Evolutionary conservation across 2,888 invertebrate genomes (phyloP), one percentile per base, ranked within the genome.

Genomic region (Bellardia pandia): DNA sequence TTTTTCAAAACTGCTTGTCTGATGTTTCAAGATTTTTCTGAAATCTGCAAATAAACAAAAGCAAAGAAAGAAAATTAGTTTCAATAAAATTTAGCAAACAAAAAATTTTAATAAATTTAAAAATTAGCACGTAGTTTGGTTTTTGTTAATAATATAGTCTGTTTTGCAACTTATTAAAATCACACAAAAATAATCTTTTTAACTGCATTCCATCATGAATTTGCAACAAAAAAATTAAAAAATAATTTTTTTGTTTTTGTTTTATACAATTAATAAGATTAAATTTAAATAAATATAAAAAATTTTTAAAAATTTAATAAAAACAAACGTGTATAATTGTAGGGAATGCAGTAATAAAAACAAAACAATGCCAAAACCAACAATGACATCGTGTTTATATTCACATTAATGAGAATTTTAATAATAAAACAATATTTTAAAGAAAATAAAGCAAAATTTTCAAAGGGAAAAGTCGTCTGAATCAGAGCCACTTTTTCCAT

Each of bases 21-120:
- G n/a, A 33, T 37, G 33, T 14, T 45, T 37, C 45, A n/a, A 48
- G 53, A 64, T 58, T 79, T 76, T 48, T 66, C 51, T 60, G 66
- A 79, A 76, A 79, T 45, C 86, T 86, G 82, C 14, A 84, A 84
- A 13, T 45, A 45, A 74, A n/a, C 30, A 71, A 64, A 45, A 68
- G 13, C 40, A 64, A 66, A 69, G 13, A 77, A 45, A 14, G 6
- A 71, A 68, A 45, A 48, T 37, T 56, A n/a, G 37, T 45, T 56
- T 79, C 45, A 69, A 40, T 51, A 42, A 62, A 71, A 16, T 78
- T 69, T 6, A 48, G n/a, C 5, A 30, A 42, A 40, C 42, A 7
- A 76, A 23, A 23, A 40, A 23, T 37, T 53, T 56, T 68, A 66
- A 66, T 60, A 13, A 23, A 11, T 66, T 16, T 16, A 23, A 3